Percentiles rank a stretch among this genome's conserved stretches.
These are phyloP conservation scores for Macrosoma leucophasiata DNA, from an alignment of 2,888 invertebrate genomes.

Conservation along the genomic window DNA sequence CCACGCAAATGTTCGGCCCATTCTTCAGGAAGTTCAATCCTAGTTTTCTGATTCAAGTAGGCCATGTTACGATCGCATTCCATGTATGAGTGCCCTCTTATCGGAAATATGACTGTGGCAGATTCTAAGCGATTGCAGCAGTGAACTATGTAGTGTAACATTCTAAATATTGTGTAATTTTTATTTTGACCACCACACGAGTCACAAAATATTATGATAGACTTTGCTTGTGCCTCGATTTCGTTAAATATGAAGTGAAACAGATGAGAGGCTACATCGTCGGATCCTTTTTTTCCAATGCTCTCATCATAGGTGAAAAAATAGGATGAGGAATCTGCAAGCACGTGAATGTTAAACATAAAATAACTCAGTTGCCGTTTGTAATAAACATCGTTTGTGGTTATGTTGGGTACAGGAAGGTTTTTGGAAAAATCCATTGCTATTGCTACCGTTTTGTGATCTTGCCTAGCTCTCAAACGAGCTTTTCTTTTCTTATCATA, in stretches of 20 bases:
- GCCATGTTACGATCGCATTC: constrained; percentile 1
- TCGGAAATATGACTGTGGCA: constrained; percentile 28
- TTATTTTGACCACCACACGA: constrained; percentile 32
- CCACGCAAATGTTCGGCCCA: constrained; percentile 11
- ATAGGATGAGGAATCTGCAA: constrained; percentile 16
- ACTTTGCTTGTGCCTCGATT: constrained; percentile 12
- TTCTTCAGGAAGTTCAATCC: constrained; percentile 15
- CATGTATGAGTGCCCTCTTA: constrained; percentile 23
- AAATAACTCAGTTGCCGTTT: constrained; percentile 12
- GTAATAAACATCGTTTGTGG: constrained; percentile 1
- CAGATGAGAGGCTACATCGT: constrained; percentile 25
- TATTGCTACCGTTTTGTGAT: not conserved
- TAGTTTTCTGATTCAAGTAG: constrained; percentile 13
- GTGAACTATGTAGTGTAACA: constrained; percentile 27
- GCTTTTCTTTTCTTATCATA: constrained; percentile 15
- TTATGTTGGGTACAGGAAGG: too few species aligned
- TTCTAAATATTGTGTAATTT: constrained; percentile 28
- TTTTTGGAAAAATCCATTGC: constrained; percentile 1
- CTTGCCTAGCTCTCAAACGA: constrained; percentile 13
- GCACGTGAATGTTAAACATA: constrained; percentile 18
- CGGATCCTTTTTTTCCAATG: constrained; percentile 25
- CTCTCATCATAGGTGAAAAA: constrained; percentile 29
- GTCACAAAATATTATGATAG: constrained; percentile 30
- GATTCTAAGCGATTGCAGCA: constrained; percentile 18
- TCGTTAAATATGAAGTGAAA: constrained; percentile 17